These are phyloP conservation scores for Andrena praecox DNA, from an alignment of 2,888 invertebrate species.

Conservation along the genomic window DNA sequence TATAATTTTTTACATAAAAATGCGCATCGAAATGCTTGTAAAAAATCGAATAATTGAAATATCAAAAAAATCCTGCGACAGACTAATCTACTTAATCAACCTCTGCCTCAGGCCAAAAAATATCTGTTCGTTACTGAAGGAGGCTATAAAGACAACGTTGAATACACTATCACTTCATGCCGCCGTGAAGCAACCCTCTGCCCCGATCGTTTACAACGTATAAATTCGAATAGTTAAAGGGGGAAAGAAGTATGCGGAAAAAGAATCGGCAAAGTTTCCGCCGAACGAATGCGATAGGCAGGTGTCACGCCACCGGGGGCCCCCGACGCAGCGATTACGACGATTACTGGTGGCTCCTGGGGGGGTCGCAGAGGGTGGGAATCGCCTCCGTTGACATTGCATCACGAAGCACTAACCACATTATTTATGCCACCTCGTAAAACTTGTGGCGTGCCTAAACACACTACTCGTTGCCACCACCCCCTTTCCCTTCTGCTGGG, in stretches of 20 bases:
- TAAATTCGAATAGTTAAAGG: constrained; percentile 9
- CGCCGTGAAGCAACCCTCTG: constrained; percentile 7
- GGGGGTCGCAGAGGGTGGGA: constrained; percentile 49
- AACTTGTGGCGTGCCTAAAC: constrained; percentile 83
- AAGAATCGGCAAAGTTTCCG: constrained; percentile 36
- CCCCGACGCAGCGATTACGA: constrained; percentile 72
- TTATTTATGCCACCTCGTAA: constrained; percentile 83
- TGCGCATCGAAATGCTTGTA: no score
- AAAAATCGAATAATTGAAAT: no score
- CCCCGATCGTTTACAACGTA: constrained; percentile 4
- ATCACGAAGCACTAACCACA: constrained; percentile 82
- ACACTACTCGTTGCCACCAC: constrained; percentile 72
- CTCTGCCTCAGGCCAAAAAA: background rate
- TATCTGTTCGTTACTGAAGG: background rate
- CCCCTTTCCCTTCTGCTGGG: constrained; percentile 20
- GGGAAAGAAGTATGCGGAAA: background rate
- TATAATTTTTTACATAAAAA: no score
- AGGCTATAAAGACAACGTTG: background rate
- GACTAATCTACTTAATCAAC: no score
- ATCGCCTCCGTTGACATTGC: constrained; percentile 78
- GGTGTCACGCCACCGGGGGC: constrained; percentile 71
- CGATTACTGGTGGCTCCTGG: constrained; percentile 73
- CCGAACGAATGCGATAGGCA: constrained; percentile 66
- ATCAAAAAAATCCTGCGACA: no score
- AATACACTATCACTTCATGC: background rate